Conservation (phyloP, 2,113 vertebrate species). For the Prionailurus viverrinus region DNA sequence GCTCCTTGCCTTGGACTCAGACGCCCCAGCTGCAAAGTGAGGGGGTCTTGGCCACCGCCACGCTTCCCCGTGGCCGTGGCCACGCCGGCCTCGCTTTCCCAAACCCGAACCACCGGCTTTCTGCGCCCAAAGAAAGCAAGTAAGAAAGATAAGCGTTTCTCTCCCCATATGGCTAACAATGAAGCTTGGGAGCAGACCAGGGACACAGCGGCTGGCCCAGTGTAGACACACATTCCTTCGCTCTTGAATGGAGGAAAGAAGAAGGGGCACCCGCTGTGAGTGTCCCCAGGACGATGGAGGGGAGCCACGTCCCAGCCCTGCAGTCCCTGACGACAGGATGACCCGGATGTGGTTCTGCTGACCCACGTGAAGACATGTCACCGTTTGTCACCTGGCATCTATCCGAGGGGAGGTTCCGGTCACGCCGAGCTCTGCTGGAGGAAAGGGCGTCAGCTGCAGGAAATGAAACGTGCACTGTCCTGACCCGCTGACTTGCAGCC, state of each 20-base stretch:
- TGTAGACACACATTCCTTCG: fast-evolving
- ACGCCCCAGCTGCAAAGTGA: not conserved
- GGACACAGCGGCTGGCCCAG: not conserved
- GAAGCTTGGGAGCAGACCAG: not conserved
- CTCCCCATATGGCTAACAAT: not conserved
- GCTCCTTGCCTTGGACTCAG: no score
- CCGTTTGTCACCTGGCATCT: not conserved
- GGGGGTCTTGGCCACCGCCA: fast-evolving
- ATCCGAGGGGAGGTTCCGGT: not conserved
- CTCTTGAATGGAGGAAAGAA: not conserved
- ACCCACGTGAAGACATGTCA: not conserved
- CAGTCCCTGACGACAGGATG: fast-evolving
- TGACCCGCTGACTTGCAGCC: not conserved
- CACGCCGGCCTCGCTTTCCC: not conserved
- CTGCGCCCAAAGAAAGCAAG: no score
- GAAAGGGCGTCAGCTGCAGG: not conserved
- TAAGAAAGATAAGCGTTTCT: no score
- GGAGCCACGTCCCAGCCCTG: fast-evolving
- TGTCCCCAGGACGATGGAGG: not conserved
- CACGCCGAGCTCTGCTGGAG: not conserved
- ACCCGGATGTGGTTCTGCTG: fast-evolving
- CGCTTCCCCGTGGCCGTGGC: fast-evolving
- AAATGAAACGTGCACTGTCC: not conserved
- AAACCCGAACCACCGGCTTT: no score
- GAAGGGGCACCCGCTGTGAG: not conserved